Base-by-base conservation (phyloP, 1,140 invertebrate species). In the Apocrypta bakeri region DNA sequence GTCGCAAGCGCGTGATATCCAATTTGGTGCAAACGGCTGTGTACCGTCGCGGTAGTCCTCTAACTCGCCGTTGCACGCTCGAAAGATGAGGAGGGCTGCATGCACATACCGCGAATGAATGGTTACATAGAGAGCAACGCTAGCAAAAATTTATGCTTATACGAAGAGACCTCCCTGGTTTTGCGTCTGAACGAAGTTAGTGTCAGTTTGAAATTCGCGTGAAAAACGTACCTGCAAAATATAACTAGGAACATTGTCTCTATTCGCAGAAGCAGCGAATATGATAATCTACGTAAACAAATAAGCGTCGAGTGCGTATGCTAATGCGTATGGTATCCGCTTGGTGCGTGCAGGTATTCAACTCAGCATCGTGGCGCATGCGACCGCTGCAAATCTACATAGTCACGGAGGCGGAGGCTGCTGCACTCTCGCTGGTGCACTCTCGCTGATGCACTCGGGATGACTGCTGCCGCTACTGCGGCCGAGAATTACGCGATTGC, bases 1-100 rank as follows among this genome's bases (percentile, higher is more conserved):
- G 76, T 71, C 40, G 64, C 80, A 64, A 17, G 27, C 56, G 71
- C 76, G 71, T 56, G 69, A 74, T 83, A 83, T 74, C 61, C 82
- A 79, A 83, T 79, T 83, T 83, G 81, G 31, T 33, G 73, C 64
- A 25, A 81, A 74, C 72, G 40, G 37, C 37, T 56, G 69, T 42
- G 33, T 17, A 9, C 69, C 40, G 40, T 17, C 12, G 7, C 12
- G 8, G 71, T 17, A 37, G 68, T n/a, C 40, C 17, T 7, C n/a
- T 31, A 11, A 69, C 2, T 31, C 29, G 31, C 31, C 64, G 63
- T 66, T 25, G 25, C 24, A 66, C 63, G 63, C 63, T 25, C 63
- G 63, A 64, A 0, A 71, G 68, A 29, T 17, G 27, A 17, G 68
- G 9, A 25, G 63, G 9, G 63, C 27, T 63, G 63, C 29, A 21